A percentile compares a stretch with the other conserved stretches of the same genome.
These are phyloP conservation scores for Lagodon rhomboides DNA, from an alignment of 2,797 vertebrate species.

Conservation along the genomic window DNA sequence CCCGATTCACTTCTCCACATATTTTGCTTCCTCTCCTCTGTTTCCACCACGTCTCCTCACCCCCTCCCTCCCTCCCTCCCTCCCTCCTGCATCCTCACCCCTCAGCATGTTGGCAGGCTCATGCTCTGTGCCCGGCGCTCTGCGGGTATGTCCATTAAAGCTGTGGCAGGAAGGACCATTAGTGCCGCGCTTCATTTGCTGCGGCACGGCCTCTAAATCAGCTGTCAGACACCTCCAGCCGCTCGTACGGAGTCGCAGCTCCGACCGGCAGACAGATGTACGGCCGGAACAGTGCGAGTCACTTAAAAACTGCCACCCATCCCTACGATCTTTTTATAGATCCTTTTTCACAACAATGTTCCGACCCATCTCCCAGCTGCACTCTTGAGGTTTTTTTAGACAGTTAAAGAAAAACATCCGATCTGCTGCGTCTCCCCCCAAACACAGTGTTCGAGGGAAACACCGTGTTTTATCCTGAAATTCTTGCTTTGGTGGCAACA, in stretches of 20 bases:
- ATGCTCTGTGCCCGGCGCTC: slow-evolving; percentile 52
- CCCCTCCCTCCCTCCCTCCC: too few species aligned
- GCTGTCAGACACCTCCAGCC: slow-evolving; percentile 62
- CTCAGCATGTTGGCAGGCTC: slow-evolving; percentile 42
- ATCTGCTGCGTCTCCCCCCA: not conserved
- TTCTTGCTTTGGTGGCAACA: too few species aligned
- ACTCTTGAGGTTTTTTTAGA: too few species aligned
- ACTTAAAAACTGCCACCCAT: slow-evolving; percentile 16
- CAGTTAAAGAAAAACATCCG: not conserved
- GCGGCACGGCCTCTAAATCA: slow-evolving; percentile 75
- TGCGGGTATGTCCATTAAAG: slow-evolving; percentile 79
- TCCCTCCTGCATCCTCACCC: not conserved
- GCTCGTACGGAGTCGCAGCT: slow-evolving; percentile 64
- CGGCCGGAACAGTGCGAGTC: slow-evolving; percentile 13
- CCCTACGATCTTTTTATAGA: not conserved
- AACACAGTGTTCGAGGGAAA: too few species aligned
- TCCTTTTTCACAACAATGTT: not conserved
- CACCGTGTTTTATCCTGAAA: too few species aligned
- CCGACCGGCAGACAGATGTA: slow-evolving; percentile 60
- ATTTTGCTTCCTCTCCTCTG: not conserved
- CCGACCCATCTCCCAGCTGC: not conserved
- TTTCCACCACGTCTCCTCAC: not conserved
- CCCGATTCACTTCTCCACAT: slow-evolving; percentile 5
- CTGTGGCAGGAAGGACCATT: slow-evolving; percentile 73
- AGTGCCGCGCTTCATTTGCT: slow-evolving; percentile 77